Evolutionary conservation across 2,888 invertebrate genomes (phyloP).

Genomic region (Meta bourneti): DNA sequence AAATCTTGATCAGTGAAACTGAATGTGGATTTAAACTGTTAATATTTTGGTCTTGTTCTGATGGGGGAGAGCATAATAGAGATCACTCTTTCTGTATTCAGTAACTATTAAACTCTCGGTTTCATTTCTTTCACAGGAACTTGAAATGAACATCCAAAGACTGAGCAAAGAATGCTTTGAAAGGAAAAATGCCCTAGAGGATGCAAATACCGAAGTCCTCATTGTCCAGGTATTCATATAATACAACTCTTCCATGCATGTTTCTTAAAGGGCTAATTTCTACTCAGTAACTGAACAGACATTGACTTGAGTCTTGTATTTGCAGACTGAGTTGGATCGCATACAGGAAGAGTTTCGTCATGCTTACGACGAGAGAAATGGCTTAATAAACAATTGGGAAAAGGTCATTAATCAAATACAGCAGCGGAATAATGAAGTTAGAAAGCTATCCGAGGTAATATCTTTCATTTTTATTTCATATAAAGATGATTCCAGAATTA

Average conservation of each 20-base stretch:
- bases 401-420: slow-evolving; percentile 66
- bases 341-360: slow-evolving; percentile 64
- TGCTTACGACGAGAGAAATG: slow-evolving; percentile 57
- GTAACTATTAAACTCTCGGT: too few species aligned
- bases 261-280: background rate
- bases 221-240: slow-evolving; percentile 56
- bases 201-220: slow-evolving; percentile 65
- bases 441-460: slow-evolving; percentile 59
- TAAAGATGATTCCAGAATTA: too few species aligned
- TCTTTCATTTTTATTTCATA: background rate
- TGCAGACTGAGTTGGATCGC: slow-evolving; percentile 65
- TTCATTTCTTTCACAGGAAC: slow-evolving; percentile 21
- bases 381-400: slow-evolving; percentile 69
- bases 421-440: slow-evolving; percentile 52
- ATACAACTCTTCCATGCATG: background rate
- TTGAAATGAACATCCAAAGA: slow-evolving; percentile 43
- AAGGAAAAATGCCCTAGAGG: slow-evolving; percentile 56
- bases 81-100: too few species aligned
- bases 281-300: background rate
- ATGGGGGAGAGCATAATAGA: too few species aligned
- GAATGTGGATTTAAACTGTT: too few species aligned
- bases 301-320: background rate
- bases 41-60: too few species aligned
- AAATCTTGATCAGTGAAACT: too few species aligned
- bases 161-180: slow-evolving; percentile 60